Conservation (phyloP, 2,113 vertebrate species). For the Propithecus coquereli region DNA sequence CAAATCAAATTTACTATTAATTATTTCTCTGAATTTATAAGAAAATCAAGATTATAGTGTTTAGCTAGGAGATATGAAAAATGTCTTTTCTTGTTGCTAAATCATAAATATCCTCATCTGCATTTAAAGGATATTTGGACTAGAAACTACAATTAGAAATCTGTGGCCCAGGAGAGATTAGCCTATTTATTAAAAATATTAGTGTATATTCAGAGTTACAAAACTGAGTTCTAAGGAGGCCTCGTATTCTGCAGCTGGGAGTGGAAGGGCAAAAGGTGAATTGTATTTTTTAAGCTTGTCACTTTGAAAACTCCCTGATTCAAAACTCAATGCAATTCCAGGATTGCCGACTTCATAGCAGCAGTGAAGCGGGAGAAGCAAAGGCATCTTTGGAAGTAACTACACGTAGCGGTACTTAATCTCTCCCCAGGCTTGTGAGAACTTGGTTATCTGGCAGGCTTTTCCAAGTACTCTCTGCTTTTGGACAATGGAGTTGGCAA, state of each 20-base stretch:
- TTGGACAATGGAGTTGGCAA: slow-evolving; percentile 59
- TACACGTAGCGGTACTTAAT: slow-evolving; percentile 42
- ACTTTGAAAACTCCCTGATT: slow-evolving; percentile 71
- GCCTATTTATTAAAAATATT: slow-evolving; percentile 38
- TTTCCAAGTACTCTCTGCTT: slow-evolving; percentile 48
- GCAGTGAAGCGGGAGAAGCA: slow-evolving; percentile 35
- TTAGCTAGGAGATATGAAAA: background rate
- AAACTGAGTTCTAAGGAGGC: slow-evolving; percentile 47
- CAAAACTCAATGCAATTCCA: slow-evolving; percentile 49
- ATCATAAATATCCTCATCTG: background rate
- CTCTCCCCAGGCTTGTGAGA: slow-evolving; percentile 73
- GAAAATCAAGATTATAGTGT: background rate
- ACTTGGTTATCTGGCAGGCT: slow-evolving; percentile 67
- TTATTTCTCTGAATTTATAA: slow-evolving; percentile 24
- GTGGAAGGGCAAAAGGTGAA: slow-evolving; percentile 72
- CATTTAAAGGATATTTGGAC: background rate
- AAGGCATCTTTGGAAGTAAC: slow-evolving; percentile 59
- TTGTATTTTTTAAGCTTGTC: slow-evolving; percentile 75
- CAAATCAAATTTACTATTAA: slow-evolving; percentile 28
- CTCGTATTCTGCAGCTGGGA: slow-evolving; percentile 44
- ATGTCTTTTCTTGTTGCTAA: background rate
- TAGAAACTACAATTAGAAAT: background rate
- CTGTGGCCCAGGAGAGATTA: background rate
- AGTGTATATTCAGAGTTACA: background rate
- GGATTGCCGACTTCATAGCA: slow-evolving; percentile 47